A percentile compares a stretch with the other conserved stretches of the same genome.
phyloP scores from a whole-genome alignment of 2,113 vertebrate genomes.

The Hippopotamus amphibius region DNA sequence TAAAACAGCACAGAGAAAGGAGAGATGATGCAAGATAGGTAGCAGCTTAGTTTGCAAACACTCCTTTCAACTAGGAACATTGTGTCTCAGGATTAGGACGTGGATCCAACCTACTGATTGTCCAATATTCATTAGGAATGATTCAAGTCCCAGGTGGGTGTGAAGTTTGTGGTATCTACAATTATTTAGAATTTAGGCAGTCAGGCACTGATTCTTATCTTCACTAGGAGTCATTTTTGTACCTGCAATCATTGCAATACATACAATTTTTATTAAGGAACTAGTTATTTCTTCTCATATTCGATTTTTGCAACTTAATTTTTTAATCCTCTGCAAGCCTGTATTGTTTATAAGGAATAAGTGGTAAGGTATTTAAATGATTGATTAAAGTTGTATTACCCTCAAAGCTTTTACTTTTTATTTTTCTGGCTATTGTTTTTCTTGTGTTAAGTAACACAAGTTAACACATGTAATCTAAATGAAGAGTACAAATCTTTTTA shows the following conservation, averaged over 20 bases:
- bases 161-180: background rate
- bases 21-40: background rate
- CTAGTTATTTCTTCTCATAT: background rate
- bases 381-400: background rate
- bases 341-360: background rate
- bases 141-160: background rate
- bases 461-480: background rate
- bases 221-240: background rate
- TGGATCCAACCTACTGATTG: background rate
- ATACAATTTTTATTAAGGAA: background rate
- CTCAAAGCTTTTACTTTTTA: background rate
- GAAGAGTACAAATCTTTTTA: background rate
- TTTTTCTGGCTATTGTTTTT: background rate
- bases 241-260: background rate
- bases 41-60: background rate
- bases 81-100: background rate
- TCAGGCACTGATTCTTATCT: background rate
- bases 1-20: background rate
- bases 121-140: background rate
- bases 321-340: background rate
- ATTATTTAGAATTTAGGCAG: background rate
- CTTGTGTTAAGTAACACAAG: background rate
- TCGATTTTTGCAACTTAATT: background rate
- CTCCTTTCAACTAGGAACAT: background rate
- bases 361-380: background rate